Evolutionary conservation across 2,113 vertebrate genomes (phyloP), one percentile per base, ranked within the genome.

Genomic region (Plotosus lineatus): DNA sequence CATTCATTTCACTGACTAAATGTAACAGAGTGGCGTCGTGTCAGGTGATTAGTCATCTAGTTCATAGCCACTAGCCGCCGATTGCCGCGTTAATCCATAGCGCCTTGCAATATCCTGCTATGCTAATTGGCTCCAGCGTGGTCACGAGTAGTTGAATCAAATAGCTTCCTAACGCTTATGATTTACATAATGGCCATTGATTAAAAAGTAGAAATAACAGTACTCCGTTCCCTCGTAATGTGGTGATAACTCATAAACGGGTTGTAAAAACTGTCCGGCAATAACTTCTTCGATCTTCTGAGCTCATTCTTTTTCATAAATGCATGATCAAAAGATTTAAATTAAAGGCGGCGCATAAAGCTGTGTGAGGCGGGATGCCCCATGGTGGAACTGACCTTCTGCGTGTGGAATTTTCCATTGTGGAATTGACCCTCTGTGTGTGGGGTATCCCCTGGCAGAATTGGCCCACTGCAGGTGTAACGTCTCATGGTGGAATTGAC

Each of bases 41-140:
- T 96, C 96, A 97, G 96, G 95, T 92, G 95, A 98, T 98, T 97
- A 97, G 94, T 98, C 96, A 96, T 94, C 90, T 89, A 71, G 81
- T 94, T 94, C 94, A 94, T 89, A 92, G 93, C 94, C 94, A 94
- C 95, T 97, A 95, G 94, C 87, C 90, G 92, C 91, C 93, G 91
- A 96, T 97, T 93, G 93, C 91, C 53, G 91, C 88, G 92, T 90
- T 95, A 96, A 97, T 97, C 96, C 94, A 97, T 95, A 97, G 53
- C 94, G 88, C 90, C 94, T 93, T 94, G 90, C 93, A 82, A 85
- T 81, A 89, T 90, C 88, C 89, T 92, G 91, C 88, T 50, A 56
- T 91, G 93, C 94, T 91, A 90, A 88, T 38, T 79, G 83, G 88
- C 77, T 89, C 83, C 76, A 79, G 65, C 1, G 21, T n/a, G 60